These are phyloP conservation scores for Hyles euphorbiae DNA, from an alignment of 1,140 invertebrate species.

Conservation along the genomic window DNA sequence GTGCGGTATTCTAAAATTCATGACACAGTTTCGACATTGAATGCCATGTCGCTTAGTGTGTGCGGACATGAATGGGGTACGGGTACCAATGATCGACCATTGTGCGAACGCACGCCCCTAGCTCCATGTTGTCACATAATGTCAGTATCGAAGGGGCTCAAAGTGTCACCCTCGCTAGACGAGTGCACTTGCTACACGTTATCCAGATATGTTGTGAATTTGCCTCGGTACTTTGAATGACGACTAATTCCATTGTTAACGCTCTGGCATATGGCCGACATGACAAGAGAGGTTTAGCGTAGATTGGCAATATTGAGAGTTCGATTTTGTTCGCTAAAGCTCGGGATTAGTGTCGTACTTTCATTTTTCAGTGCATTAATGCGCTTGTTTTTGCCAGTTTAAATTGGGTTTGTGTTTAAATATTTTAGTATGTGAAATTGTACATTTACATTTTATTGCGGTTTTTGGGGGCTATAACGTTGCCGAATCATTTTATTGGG, in stretches of 20 bases:
- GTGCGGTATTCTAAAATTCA: constrained; percentile 2
- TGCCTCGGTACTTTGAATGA: constrained; percentile 66
- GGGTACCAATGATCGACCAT: constrained; percentile 57
- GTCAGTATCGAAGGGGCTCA: constrained; percentile 67
- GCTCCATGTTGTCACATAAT: constrained; percentile 63
- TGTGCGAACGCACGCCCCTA: constrained; percentile 48
- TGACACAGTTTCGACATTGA: constrained; percentile 24
- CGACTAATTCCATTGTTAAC: constrained; percentile 72
- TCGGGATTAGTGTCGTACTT: constrained; percentile 2
- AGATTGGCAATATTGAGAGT: constrained; percentile 54
- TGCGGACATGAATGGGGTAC: constrained; percentile 41
- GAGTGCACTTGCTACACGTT: constrained; percentile 68
- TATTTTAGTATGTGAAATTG: too few species aligned
- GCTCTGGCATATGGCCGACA: constrained; percentile 61
- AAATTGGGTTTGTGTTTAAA: too few species aligned
- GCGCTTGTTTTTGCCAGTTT: too few species aligned
- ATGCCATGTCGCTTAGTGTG: constrained; percentile 29
- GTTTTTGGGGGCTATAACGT: too few species aligned
- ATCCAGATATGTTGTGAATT: constrained; percentile 66
- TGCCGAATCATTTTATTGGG: too few species aligned
- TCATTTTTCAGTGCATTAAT: neutral
- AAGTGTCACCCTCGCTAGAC: constrained; percentile 63
- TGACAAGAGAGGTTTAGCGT: constrained; percentile 55
- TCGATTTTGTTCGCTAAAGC: constrained; percentile 5
- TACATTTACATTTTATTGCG: too few species aligned